Percentiles rank a stretch among this genome's conserved stretches.
phyloP scores from a whole-genome alignment of 1,140 invertebrate species.

The Oryzaephilus surinamensis region DNA sequence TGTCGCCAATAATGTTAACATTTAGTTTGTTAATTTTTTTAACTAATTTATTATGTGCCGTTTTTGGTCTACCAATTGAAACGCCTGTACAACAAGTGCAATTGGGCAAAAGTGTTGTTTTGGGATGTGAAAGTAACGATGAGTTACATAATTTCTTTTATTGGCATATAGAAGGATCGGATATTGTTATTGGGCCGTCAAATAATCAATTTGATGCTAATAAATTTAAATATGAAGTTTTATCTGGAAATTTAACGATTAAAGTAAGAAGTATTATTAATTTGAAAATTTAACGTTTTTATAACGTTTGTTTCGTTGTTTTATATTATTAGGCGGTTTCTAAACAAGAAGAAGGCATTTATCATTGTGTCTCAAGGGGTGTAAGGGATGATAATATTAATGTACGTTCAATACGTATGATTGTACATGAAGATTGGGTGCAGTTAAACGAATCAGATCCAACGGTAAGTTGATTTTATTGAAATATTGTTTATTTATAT shows the following conservation, averaged over 20 bases:
- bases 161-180: slow-evolving; percentile 15
- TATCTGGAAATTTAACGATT: slow-evolving; percentile 20
- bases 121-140: slow-evolving; percentile 19
- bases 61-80: too few species aligned
- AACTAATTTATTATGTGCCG: too few species aligned
- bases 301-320: slow-evolving; percentile 4
- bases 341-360: slow-evolving; percentile 18
- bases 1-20: too few species aligned
- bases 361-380: slow-evolving; percentile 18
- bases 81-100: slow-evolving; percentile 13
- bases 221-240: slow-evolving; percentile 16
- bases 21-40: too few species aligned
- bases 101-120: slow-evolving; percentile 13
- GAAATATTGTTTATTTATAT: too few species aligned
- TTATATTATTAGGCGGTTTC: slow-evolving; percentile 21
- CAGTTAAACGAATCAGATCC: slow-evolving; percentile 17
- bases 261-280: slow-evolving; percentile 12
- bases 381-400: slow-evolving; percentile 13
- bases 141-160: slow-evolving; percentile 13
- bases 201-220: slow-evolving; percentile 12
- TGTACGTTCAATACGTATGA: slow-evolving; percentile 12
- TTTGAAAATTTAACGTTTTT: neutral
- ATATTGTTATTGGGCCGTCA: slow-evolving; percentile 15
- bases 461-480: slow-evolving; percentile 7
- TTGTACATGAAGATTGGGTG: slow-evolving; percentile 15